Evolutionary conservation across 2,888 invertebrate species (phyloP).

Genomic region (Rutpela maculata): DNA sequence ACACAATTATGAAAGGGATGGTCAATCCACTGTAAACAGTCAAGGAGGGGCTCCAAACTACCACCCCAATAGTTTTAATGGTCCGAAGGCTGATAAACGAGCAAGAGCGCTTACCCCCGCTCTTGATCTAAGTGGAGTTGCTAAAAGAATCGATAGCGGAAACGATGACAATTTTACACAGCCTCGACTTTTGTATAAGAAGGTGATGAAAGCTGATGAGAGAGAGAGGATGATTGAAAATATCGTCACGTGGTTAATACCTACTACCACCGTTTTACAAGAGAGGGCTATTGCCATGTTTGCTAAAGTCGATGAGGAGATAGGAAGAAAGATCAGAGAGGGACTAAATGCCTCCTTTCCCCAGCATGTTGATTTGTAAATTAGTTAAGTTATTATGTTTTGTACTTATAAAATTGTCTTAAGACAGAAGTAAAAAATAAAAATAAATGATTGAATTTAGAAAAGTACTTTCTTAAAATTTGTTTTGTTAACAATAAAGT

Average conservation of each 20-base stretch:
- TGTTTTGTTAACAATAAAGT: too few relatives aligned
- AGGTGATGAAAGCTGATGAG: conserved; percentile 82
- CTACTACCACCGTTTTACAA: conserved; percentile 90
- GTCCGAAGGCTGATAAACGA: conserved; percentile 84
- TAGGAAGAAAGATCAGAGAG: conserved; percentile 83
- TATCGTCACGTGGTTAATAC: conserved; percentile 85
- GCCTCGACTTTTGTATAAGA: conserved; percentile 74
- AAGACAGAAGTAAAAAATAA: background rate
- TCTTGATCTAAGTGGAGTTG: conserved; percentile 83
- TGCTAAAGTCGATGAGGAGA: conserved; percentile 85
- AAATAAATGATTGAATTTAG: background rate
- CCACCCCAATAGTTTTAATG: conserved; percentile 96
- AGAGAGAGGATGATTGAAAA: conserved; percentile 86
- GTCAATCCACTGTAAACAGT: conserved; percentile 79
- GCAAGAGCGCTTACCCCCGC: conserved; percentile 79
- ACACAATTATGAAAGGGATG: conserved; percentile 92
- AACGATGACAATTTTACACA: conserved; percentile 95
- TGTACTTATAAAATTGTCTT: background rate
- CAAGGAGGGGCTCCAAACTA: conserved; percentile 96
- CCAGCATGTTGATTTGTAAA: conserved; percentile 59
- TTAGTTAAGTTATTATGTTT: background rate
- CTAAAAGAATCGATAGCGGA: conserved; percentile 85
- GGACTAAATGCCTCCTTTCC: conserved; percentile 56
- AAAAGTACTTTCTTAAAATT: background rate
- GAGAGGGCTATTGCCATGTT: conserved; percentile 91